Conservation (phyloP, 1,140 invertebrate species). For the Heterodera carotae region DNA sequence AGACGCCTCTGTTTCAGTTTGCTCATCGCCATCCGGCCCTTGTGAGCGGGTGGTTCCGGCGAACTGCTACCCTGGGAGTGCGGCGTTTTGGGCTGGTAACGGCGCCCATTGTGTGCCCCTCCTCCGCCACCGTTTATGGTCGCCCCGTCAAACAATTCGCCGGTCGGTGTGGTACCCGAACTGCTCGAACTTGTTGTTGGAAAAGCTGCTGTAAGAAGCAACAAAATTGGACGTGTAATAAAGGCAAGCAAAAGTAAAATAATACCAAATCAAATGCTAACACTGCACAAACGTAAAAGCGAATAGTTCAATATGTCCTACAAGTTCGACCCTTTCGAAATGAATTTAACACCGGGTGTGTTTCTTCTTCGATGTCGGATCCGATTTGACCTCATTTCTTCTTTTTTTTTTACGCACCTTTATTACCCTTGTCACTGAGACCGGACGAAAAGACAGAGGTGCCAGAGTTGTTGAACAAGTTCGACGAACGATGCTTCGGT, state of each 20-base stretch:
- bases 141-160: slow-evolving; percentile 20
- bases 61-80: slow-evolving; percentile 34
- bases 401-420: too few species aligned
- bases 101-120: slow-evolving; percentile 19
- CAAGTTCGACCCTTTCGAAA: neutral
- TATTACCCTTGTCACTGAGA: slow-evolving; percentile 6
- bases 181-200: slow-evolving; percentile 9
- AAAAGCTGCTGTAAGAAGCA: slow-evolving; percentile 26
- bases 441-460: neutral
- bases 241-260: neutral
- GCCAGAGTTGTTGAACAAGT: slow-evolving; percentile 32
- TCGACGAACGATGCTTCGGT: slow-evolving; percentile 23
- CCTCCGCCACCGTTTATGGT: slow-evolving; percentile 5
- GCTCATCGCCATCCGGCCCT: slow-evolving; percentile 29
- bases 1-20: slow-evolving; percentile 17
- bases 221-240: neutral
- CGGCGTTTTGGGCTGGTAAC: slow-evolving; percentile 32
- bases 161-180: slow-evolving; percentile 21
- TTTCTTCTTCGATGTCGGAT: too few species aligned
- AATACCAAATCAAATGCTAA: neutral
- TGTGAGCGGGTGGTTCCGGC: slow-evolving; percentile 25
- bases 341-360: too few species aligned
- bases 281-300: neutral
- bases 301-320: neutral
- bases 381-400: too few species aligned